Conservation (phyloP, 2,113 vertebrate species). For the Ifrita kowaldi region DNA sequence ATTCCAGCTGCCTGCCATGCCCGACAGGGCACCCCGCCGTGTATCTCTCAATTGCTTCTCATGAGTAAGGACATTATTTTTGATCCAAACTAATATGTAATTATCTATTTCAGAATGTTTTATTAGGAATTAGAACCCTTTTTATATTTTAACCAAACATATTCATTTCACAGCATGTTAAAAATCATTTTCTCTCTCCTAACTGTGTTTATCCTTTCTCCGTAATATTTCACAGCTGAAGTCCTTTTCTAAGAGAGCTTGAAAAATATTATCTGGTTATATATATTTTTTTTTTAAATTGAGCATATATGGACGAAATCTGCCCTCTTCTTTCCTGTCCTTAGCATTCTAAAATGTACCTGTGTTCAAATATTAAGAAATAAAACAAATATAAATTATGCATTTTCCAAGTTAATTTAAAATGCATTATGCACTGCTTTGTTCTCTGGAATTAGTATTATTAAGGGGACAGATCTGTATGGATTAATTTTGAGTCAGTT, state of each 20-base stretch:
- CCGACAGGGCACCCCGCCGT: not conserved
- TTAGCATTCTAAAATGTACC: slow-evolving; percentile 73
- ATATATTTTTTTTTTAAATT: not conserved
- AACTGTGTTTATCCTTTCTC: slow-evolving; percentile 39
- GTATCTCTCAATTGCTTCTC: slow-evolving; percentile 40
- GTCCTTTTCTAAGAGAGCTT: slow-evolving; percentile 32
- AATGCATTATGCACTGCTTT: slow-evolving; percentile 81
- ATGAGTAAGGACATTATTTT: slow-evolving; percentile 59
- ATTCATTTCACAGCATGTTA: slow-evolving; percentile 67
- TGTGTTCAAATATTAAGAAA: slow-evolving; percentile 81
- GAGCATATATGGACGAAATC: slow-evolving; percentile 24
- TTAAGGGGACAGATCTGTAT: slow-evolving; percentile 82
- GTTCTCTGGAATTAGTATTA: slow-evolving; percentile 83
- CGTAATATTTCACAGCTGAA: slow-evolving; percentile 53
- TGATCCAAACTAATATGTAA: slow-evolving; percentile 51
- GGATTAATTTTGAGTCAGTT: slow-evolving; percentile 82
- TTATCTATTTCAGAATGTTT: slow-evolving; percentile 61
- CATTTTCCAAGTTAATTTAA: slow-evolving; percentile 84
- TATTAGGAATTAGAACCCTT: slow-evolving; percentile 54
- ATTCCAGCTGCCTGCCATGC: not conserved
- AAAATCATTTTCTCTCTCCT: slow-evolving; percentile 56
- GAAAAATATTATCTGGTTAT: slow-evolving; percentile 28
- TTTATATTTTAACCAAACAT: slow-evolving; percentile 54
- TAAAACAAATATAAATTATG: slow-evolving; percentile 87
- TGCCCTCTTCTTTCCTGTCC: slow-evolving; percentile 46